Conservation (phyloP, 2,888 invertebrate genomes). For the Seira sanloemensis region DNA sequence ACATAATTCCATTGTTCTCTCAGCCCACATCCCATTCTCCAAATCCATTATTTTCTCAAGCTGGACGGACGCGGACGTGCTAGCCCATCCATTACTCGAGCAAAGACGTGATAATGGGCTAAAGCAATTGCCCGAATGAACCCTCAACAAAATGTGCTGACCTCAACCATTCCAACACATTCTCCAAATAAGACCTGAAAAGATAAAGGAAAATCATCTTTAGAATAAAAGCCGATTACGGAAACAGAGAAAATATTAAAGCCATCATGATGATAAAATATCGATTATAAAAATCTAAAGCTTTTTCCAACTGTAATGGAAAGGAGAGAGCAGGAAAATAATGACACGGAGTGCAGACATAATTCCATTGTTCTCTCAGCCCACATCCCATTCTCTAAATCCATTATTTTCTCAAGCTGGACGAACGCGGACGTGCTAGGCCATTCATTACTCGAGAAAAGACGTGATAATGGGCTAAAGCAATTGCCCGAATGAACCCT, state of each 20-base stretch:
- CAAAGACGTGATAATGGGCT: constrained; percentile 70
- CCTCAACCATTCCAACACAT: constrained; percentile 53
- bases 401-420: constrained; percentile 52
- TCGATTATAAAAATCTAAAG: neutral
- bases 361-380: constrained; percentile 51
- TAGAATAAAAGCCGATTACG: too few species aligned
- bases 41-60: constrained; percentile 52
- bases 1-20: constrained; percentile 51
- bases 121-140: constrained; percentile 47
- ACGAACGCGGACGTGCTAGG: constrained; percentile 49
- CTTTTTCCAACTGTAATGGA: neutral
- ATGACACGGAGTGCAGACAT: constrained; percentile 49
- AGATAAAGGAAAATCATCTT: too few species aligned
- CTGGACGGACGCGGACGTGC: constrained; percentile 48
- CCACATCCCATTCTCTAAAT: constrained; percentile 52
- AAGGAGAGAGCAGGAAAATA: constrained; percentile 24
- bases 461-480: constrained; percentile 70
- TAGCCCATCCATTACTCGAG: constrained; percentile 65
- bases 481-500: constrained; percentile 57
- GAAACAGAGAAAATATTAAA: too few species aligned
- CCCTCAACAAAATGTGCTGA: constrained; percentile 64
- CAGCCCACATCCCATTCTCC: constrained; percentile 51
- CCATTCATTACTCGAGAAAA: constrained; percentile 67
- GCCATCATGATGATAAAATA: too few species aligned
- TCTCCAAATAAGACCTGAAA: too few species aligned